Percentiles rank a stretch among this genome's conserved stretches.
These are phyloP conservation scores for Serranus cabrilla DNA, from an alignment of 2,797 vertebrate genomes.

Conservation along the genomic window DNA sequence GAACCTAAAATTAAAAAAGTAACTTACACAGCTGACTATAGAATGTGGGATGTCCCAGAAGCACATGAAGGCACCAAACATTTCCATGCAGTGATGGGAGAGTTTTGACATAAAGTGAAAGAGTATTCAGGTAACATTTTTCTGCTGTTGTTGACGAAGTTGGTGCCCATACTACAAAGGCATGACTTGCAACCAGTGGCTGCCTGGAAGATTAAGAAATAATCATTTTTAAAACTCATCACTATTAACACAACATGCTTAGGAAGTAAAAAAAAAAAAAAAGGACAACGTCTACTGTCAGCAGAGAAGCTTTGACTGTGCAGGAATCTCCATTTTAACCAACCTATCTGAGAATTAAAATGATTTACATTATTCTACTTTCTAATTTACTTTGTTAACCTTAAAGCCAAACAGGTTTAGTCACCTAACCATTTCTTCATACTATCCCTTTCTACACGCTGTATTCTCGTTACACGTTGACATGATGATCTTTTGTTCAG, in stretches of 20 bases:
- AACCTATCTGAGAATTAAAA: background rate
- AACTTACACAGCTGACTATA: background rate
- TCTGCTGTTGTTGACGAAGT: no score
- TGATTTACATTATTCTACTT: no score
- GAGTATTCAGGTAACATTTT: conserved; percentile 16
- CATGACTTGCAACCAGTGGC: conserved; percentile 4
- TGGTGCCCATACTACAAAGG: conserved; percentile 24
- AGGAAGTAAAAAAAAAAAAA: background rate
- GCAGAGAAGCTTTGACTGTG: background rate
- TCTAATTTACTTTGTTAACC: background rate
- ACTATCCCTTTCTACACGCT: background rate
- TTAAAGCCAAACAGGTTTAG: background rate
- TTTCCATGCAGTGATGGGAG: background rate
- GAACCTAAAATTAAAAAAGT: background rate
- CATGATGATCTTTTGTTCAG: background rate
- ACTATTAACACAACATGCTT: background rate
- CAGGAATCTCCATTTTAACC: background rate
- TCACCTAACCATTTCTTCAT: background rate
- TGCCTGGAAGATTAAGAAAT: conserved; percentile 13
- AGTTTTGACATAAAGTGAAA: conserved; percentile 23
- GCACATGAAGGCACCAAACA: conserved; percentile 16
- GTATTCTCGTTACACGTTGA: background rate
- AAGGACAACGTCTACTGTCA: no score
- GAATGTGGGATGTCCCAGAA: background rate
- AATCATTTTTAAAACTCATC: background rate